Evolutionary conservation across 2,113 vertebrate genomes (phyloP).

Genomic region (Passer montanus): DNA sequence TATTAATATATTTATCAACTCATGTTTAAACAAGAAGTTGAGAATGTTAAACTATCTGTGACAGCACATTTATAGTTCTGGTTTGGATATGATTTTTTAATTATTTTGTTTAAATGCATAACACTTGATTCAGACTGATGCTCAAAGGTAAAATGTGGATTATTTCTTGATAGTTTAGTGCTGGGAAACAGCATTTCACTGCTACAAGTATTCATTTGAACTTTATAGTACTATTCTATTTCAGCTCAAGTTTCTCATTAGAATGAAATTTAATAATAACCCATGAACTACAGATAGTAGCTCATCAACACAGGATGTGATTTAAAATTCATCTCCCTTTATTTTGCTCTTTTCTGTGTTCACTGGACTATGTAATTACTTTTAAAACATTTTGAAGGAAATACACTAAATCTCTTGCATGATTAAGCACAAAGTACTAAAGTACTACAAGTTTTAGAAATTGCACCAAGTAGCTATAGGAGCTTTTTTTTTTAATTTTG

Average conservation of each 20-base stretch:
- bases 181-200: not conserved
- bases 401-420: not conserved
- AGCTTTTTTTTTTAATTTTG: not conserved
- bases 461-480: not conserved
- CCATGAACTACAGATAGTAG: not conserved
- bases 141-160: not conserved
- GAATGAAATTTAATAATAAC: constrained; percentile 34
- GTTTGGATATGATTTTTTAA: not conserved
- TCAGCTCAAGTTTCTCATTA: constrained; percentile 1
- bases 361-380: constrained; percentile 8
- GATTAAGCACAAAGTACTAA: not conserved
- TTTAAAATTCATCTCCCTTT: not conserved
- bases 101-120: not conserved
- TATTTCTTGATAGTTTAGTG: not conserved
- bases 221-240: not conserved
- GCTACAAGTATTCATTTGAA: not conserved
- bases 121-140: not conserved
- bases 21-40: not conserved
- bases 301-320: not conserved
- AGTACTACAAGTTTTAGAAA: not conserved
- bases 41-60: not conserved
- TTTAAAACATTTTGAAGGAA: constrained; percentile 19
- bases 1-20: not conserved
- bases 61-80: not conserved
- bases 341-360: not conserved